phyloP scores from a whole-genome alignment of 2,888 invertebrate genomes.

The Gnatocerus cornutus region DNA sequence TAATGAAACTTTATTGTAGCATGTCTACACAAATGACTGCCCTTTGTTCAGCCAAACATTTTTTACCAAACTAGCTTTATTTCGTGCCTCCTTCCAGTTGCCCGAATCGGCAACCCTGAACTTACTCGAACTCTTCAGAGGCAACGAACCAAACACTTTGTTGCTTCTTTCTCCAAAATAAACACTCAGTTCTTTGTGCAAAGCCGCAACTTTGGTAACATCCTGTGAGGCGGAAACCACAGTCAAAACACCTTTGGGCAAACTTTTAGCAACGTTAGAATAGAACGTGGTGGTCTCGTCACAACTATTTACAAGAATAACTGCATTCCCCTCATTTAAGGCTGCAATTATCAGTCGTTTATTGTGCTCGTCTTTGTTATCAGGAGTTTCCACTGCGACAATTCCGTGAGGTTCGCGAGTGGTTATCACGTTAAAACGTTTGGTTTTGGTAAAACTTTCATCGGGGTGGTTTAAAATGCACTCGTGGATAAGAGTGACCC shows the following conservation, averaged over 20 bases:
- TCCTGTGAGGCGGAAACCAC: slow-evolving; percentile 54
- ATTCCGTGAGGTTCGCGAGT: slow-evolving; percentile 61
- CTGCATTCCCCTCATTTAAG: slow-evolving; percentile 64
- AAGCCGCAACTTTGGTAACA: slow-evolving; percentile 49
- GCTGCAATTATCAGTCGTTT: slow-evolving; percentile 59
- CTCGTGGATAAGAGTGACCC: slow-evolving; percentile 55
- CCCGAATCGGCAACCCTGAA: slow-evolving; percentile 46
- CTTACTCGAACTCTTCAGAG: slow-evolving; percentile 52
- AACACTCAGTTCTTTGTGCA: slow-evolving; percentile 55
- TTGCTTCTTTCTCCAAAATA: slow-evolving; percentile 52
- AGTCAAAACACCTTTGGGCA: slow-evolving; percentile 56
- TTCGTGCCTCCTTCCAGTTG: slow-evolving; percentile 53
- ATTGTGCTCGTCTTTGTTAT: slow-evolving; percentile 46
- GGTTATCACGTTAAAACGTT: slow-evolving; percentile 54
- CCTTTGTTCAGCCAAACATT: slow-evolving; percentile 65
- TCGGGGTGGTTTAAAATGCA: slow-evolving; percentile 37
- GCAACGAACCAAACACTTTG: slow-evolving; percentile 45
- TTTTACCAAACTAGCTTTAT: slow-evolving; percentile 58
- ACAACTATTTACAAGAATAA: slow-evolving; percentile 59
- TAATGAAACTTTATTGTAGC: background rate
- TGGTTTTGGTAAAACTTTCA: background rate
- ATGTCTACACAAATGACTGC: slow-evolving; percentile 58
- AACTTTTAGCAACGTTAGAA: slow-evolving; percentile 53
- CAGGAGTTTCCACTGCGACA: slow-evolving; percentile 57
- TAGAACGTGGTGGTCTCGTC: slow-evolving; percentile 51